These are phyloP conservation scores for Hirtodrosophila trivittata DNA, from an alignment of 2,888 invertebrate species.

Conservation along the genomic window DNA sequence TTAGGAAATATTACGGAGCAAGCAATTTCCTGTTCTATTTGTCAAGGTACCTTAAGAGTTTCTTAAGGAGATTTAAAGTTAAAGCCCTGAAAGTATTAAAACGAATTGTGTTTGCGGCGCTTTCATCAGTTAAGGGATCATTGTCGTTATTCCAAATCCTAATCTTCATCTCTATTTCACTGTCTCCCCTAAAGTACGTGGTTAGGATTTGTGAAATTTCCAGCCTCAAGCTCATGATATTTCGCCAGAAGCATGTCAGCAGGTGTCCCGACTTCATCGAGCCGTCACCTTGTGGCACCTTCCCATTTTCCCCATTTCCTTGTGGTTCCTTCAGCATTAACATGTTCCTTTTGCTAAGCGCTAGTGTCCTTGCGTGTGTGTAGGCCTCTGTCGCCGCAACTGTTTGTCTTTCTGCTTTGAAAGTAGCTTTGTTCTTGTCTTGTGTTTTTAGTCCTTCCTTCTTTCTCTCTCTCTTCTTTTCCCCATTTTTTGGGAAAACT, in stretches of 20 bases:
- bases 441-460: background rate
- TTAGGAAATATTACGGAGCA: constrained; percentile 4
- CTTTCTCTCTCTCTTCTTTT: background rate
- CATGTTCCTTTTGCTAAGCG: constrained; percentile 45
- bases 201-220: constrained; percentile 38
- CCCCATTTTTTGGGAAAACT: constrained; percentile 25
- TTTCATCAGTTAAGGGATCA: constrained; percentile 18
- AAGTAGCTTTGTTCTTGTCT: constrained; percentile 12
- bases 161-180: constrained; percentile 34
- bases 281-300: constrained; percentile 43
- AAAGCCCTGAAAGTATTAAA: constrained; percentile 17
- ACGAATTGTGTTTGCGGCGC: constrained; percentile 6
- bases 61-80: background rate
- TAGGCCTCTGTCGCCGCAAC: constrained; percentile 23
- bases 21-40: constrained; percentile 5
- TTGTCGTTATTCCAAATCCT: constrained; percentile 11
- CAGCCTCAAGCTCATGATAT: constrained; percentile 16
- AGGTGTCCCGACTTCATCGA: constrained; percentile 55
- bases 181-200: constrained; percentile 26
- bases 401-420: constrained; percentile 26
- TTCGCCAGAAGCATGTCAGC: constrained; percentile 42
- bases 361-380: constrained; percentile 28
- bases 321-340: constrained; percentile 58
- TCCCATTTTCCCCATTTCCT: constrained; percentile 43
- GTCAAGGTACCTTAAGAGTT: background rate